Evolutionary conservation across 2,797 vertebrate species (phyloP).

Genomic region (Sebastes taczanowskii): DNA sequence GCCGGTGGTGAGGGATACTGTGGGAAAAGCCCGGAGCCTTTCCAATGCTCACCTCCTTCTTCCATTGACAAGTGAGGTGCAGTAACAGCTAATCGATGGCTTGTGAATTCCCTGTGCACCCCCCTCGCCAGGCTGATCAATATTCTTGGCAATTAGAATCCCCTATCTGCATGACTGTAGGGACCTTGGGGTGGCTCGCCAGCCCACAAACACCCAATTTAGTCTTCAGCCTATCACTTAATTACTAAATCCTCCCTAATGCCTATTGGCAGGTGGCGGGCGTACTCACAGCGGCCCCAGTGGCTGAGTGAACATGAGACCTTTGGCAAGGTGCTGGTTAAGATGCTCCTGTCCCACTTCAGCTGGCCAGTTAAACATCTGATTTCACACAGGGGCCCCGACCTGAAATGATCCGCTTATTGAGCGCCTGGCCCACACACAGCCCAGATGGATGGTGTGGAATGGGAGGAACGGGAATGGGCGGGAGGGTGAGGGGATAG

Average conservation of each 20-base stretch:
- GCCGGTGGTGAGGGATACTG: conserved; percentile 48
- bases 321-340: conserved; percentile 82
- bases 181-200: conserved; percentile 81
- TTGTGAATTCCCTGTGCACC: conserved; percentile 78
- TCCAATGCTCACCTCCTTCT: conserved; percentile 70
- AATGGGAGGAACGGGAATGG: not conserved
- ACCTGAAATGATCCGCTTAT: conserved; percentile 73
- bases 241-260: conserved; percentile 88
- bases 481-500: not conserved
- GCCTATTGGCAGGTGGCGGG: conserved; percentile 84
- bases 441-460: conserved; percentile 19
- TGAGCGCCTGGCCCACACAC: conserved; percentile 56
- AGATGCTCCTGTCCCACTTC: conserved; percentile 66
- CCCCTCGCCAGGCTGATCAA: conserved; percentile 82
- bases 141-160: conserved; percentile 89
- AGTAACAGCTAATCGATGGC: conserved; percentile 88
- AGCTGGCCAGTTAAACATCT: conserved; percentile 78
- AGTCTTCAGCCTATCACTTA: conserved; percentile 88
- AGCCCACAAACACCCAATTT: conserved; percentile 88
- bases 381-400: conserved; percentile 70
- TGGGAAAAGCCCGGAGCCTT: conserved; percentile 73
- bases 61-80: conserved; percentile 80
- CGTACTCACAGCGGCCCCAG: conserved; percentile 65
- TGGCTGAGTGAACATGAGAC: conserved; percentile 82
- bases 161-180: conserved; percentile 87